Conservation (phyloP, 2,888 invertebrate genomes). For the Sinhomidia bicolor region DNA sequence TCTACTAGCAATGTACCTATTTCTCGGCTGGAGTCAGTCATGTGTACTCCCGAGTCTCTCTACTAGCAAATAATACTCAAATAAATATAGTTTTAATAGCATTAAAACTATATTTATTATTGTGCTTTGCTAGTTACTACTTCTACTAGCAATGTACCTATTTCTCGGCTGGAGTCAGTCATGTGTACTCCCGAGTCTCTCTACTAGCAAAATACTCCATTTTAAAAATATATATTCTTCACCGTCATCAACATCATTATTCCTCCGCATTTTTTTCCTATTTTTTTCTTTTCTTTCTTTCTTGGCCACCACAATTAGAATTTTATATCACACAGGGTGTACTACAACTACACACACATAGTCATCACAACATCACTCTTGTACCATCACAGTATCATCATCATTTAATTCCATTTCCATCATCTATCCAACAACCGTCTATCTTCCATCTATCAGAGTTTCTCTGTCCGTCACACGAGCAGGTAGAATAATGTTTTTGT, state of each 20-base stretch:
- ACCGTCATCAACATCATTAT: background rate
- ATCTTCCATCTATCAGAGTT: background rate
- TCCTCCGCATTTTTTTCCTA: background rate
- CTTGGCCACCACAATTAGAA: background rate
- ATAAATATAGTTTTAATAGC: too few relatives aligned
- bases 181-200: slow-evolving; percentile 24
- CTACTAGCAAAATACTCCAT: background rate
- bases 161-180: slow-evolving; percentile 20
- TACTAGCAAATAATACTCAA: background rate
- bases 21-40: slow-evolving; percentile 27
- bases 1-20: background rate
- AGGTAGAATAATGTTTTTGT: too few relatives aligned
- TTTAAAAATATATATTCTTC: background rate
- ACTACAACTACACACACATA: background rate
- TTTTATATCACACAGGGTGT: background rate
- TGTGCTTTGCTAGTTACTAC: background rate
- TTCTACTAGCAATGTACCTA: background rate
- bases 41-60: slow-evolving; percentile 20
- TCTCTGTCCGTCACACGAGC: background rate
- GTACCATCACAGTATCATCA: background rate
- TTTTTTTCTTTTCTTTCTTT: background rate
- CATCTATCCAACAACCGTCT: background rate
- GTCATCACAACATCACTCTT: background rate
- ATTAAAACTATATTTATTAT: too few relatives aligned
- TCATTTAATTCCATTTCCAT: slow-evolving; percentile 37